Percentiles rank a stretch among this genome's conserved stretches.
Conservation (phyloP, 2,113 vertebrate genomes). For the Lophochroa leadbeateri region DNA sequence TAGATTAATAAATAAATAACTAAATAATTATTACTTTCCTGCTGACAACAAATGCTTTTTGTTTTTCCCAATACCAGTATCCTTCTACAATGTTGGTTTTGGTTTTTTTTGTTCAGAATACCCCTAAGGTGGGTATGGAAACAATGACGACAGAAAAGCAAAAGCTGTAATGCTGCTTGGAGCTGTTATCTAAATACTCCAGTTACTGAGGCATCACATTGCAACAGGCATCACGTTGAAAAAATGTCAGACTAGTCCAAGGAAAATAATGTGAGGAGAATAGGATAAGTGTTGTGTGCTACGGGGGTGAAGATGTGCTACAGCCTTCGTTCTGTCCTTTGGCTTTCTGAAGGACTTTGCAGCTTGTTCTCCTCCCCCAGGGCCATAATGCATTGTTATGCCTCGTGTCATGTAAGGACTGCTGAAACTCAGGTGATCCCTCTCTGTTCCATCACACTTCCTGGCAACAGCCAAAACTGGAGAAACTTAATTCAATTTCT, state of each 20-base stretch:
- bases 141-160: not conserved
- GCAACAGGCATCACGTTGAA: not conserved
- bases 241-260: not conserved
- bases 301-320: not conserved
- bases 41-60: not conserved
- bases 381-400: not conserved
- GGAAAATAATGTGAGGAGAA: not conserved
- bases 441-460: not conserved
- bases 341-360: not conserved
- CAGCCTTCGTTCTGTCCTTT: not conserved
- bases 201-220: not conserved
- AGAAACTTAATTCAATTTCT: not conserved
- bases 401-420: not conserved
- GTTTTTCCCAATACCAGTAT: not conserved
- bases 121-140: not conserved
- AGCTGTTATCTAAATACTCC: not conserved
- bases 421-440: not conserved
- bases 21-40: not conserved
- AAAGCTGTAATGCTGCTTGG: not conserved
- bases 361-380: not conserved
- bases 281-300: not conserved
- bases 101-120: not conserved
- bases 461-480: rapidly evolving
- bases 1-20: not conserved
- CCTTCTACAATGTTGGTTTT: not conserved